Percentiles rank a stretch among this genome's conserved stretches.
Conservation (phyloP, 2,888 invertebrate genomes). For the Blastobasis adustella region DNA sequence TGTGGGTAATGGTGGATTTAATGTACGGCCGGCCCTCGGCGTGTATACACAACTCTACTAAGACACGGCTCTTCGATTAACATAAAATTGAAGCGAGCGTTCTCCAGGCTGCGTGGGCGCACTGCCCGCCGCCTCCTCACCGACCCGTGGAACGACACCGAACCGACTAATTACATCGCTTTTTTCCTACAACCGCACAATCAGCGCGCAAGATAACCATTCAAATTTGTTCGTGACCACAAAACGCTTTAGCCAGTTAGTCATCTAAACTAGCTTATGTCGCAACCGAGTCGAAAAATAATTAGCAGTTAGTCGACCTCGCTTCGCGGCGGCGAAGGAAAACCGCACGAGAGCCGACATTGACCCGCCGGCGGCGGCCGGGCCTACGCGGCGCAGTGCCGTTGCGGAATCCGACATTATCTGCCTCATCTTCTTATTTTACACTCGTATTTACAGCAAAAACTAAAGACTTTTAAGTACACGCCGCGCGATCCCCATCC, state of each 20-base stretch:
- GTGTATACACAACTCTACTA: constrained; percentile 38
- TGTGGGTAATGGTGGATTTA: constrained; percentile 54
- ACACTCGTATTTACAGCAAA: constrained; percentile 14
- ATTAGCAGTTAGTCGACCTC: constrained; percentile 64
- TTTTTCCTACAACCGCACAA: constrained; percentile 8
- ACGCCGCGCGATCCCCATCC: constrained; percentile 32
- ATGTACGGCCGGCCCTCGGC: constrained; percentile 30
- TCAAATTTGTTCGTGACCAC: constrained; percentile 38
- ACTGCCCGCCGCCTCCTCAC: constrained; percentile 21
- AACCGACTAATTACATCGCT: constrained; percentile 18
- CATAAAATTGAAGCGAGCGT: constrained; percentile 61
- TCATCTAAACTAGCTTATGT: constrained; percentile 44
- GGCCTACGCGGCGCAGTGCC: constrained; percentile 12
- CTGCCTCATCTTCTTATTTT: constrained; percentile 6
- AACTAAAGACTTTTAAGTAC: constrained; percentile 22
- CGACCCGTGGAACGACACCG: constrained; percentile 19
- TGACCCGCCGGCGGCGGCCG: constrained; percentile 39
- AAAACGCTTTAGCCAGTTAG: constrained; percentile 40
- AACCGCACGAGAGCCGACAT: constrained; percentile 53
- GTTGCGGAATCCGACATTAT: constrained; percentile 16
- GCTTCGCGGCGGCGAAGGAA: constrained; percentile 40
- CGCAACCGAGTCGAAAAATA: constrained; percentile 60
- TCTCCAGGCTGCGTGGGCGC: constrained; percentile 58
- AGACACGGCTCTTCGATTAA: constrained; percentile 73
- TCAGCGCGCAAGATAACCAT: constrained; percentile 24